Conservation (phyloP, 2,113 vertebrate species). For the Thalassarche chlororhynchos region DNA sequence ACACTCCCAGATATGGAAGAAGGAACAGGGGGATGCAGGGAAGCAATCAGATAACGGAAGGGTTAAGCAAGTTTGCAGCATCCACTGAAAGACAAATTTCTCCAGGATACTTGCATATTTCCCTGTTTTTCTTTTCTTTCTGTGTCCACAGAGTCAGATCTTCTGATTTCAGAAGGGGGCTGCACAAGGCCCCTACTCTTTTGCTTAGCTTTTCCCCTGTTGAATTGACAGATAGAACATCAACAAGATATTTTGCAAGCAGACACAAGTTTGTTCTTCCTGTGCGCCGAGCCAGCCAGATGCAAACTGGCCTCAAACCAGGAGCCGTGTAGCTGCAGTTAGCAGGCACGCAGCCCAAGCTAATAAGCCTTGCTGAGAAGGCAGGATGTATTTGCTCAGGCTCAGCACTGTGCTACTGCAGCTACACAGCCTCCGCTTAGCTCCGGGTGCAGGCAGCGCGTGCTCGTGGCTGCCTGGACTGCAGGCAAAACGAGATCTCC, state of each 20-base stretch:
- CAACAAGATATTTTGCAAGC: neutral
- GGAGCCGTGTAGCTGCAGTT: neutral
- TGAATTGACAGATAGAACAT: neutral
- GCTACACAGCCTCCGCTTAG: neutral
- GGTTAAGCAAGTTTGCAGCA: neutral
- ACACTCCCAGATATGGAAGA: neutral
- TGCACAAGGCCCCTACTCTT: neutral
- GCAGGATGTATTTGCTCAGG: neutral
- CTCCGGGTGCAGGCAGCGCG: neutral
- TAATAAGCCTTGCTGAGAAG: neutral
- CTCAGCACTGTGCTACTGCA: neutral
- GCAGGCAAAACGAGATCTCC: neutral
- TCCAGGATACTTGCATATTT: neutral
- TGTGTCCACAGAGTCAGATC: neutral
- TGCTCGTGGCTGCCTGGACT: accelerated
- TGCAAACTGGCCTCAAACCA: neutral
- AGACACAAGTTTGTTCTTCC: neutral
- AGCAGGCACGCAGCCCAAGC: neutral
- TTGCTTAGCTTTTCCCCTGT: neutral
- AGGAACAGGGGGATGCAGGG: neutral
- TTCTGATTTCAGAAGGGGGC: neutral
- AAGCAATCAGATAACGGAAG: neutral
- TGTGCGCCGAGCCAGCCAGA: neutral
- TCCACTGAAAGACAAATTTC: neutral
- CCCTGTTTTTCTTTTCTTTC: neutral